Evolutionary conservation across 2,888 invertebrate genomes (phyloP), one percentile per base, ranked within the genome.

Genomic region (Eristalinus sepulchralis): DNA sequence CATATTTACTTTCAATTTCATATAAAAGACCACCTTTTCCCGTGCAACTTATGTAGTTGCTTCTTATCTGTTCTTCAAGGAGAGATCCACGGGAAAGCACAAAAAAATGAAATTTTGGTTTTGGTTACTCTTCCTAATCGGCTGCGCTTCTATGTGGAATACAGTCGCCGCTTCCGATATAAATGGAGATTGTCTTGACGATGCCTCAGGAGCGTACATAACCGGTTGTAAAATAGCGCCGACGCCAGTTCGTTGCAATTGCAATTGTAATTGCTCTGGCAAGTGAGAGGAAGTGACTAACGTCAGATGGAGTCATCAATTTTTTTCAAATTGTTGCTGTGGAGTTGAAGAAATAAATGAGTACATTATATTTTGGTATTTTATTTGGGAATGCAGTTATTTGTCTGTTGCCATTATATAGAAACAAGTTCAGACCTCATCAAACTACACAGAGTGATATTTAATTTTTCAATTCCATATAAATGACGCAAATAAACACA

Each of bases 171-270:
- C 63, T 2, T 2, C 10, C 10, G 63, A 63, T 34, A 20, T 13
- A 6, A 63, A 63, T 34, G 63, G 63, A 34, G 63, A 63, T 36
- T 63, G 63, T 20, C 27, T 63, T 34, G 63, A 63, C 1, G 63
- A 63, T 33, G 3, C 9, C 17, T 9, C 31, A 0, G 33, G 33
- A n/a, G 8, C 8, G 0, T 62, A 62, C 17, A 1, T 33, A 10
- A 2, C 33, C 1, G 62, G n/a, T 8, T 62, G 27, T 20, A 27
- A 27, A 27, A 27, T 27, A 27, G 13, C 55, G 11, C 67, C 67
- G 5, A 22, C 33, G 11, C 22, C 67, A 17, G 27, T 27, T 27
- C 2, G 27, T 5, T 27, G 27, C 27, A 27, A 5, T 27, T 27
- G n/a, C n/a, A n/a, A n/a, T n/a, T n/a, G n/a, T n/a, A n/a, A n/a